phyloP scores from a whole-genome alignment of 1,140 invertebrate species.

The Bombus waltoni region DNA sequence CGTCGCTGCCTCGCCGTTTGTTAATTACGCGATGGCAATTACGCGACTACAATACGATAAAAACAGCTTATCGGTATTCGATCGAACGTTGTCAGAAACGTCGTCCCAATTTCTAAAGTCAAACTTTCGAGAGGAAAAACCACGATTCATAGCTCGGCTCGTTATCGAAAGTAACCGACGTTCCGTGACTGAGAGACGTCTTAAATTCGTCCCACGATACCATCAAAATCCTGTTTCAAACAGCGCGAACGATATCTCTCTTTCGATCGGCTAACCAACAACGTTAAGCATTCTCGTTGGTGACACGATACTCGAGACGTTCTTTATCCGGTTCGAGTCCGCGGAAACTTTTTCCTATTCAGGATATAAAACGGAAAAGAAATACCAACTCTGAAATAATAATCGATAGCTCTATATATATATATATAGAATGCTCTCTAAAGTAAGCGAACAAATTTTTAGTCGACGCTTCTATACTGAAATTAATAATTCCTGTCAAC shows the following conservation, averaged over 20 bases:
- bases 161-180: not conserved
- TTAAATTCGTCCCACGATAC: constrained; percentile 15
- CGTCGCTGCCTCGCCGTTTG: too few relatives aligned
- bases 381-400: not conserved
- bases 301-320: not conserved
- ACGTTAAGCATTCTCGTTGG: not conserved
- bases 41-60: not conserved
- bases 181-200: not conserved
- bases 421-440: too few relatives aligned
- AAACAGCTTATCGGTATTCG: not conserved
- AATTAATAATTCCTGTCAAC: not conserved
- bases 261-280: not conserved
- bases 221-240: constrained; percentile 8
- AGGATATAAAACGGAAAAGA: not conserved
- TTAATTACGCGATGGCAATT: not conserved
- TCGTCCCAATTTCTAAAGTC: not conserved
- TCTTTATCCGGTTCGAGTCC: not conserved
- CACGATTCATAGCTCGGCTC: not conserved
- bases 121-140: not conserved
- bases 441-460: too few relatives aligned
- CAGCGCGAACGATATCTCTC: not conserved
- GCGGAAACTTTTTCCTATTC: not conserved
- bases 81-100: not conserved
- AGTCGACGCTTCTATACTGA: too few relatives aligned
- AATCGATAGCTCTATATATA: not conserved